Base-by-base conservation (phyloP, 2,797 vertebrate species). In the Hemibagrus guttatus region DNA sequence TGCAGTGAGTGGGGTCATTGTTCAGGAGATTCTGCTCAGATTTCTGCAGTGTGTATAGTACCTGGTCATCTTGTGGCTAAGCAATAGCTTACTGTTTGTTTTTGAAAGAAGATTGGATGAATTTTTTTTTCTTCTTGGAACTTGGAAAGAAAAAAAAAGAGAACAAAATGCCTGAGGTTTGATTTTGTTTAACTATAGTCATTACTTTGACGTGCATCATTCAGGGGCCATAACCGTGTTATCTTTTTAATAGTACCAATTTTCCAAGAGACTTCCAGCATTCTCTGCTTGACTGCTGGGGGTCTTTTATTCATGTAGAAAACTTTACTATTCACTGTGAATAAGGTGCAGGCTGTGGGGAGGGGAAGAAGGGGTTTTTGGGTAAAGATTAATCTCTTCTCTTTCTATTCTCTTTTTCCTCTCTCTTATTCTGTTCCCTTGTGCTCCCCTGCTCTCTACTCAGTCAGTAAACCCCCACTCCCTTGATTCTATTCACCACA, bases 331-430 rank as follows among this genome's bases (percentile, higher is more conserved):
- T 95, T 94, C 94, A 94, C 91, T 92, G 92, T 94, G 93, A 95
- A 96, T 96, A 95, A 95, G 94, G 94, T 94, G 94, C 80, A 90
- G 87, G 87, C 89, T 64, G 86, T 92, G 92, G 93, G 90, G 93
- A 92, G 91, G 87, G 93, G 92, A 91, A 86, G 84, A 84, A 87
- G 86, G 90, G 91, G 91, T 92, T 89, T 92, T 93, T 93, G 92
- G 93, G 91, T 93, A 90, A 94, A 95, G 94, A 96, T 95, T 95
- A 95, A 96, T 95, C 94, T 95, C 95, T 92, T 91, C 92, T 93
- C 92, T 91, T 88, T 93, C 93, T 90, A 93, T 95, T 95, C 91
- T 95, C 87, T 89, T 93, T 86, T 91, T 91, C 92, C 89, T 90
- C 88, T 92, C 89, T 91, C 90, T 88, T 90, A 85, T 83, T 83